Evolutionary conservation across 2,888 invertebrate genomes (phyloP), one percentile per base, ranked within the genome.

Genomic region (Ramazzottius varieornatus): DNA sequence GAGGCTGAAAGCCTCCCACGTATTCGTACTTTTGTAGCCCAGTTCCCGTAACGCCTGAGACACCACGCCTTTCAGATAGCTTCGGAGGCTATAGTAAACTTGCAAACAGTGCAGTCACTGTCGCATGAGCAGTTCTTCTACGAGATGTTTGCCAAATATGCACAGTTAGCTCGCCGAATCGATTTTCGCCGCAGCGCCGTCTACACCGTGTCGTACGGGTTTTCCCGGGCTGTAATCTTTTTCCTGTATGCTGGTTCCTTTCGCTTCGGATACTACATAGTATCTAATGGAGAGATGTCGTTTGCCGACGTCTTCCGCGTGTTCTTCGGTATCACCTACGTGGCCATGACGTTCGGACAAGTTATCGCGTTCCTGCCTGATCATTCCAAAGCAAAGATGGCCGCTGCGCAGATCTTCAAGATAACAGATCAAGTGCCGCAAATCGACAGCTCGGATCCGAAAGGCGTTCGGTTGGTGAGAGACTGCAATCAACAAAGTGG

Each of bases 241-340:
- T 75, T 80, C 69, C 78, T 79, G 71, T 81, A 80, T 70, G 79
- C 79, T 2, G 76, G 75, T 24, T 76, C 79, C 2, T 81, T 81
- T 70, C 72, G 75, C 46, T 76, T 78, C 67, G 81, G 81, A 8
- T 76, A 78, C 1, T 74, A 77, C 66, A 73, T 81, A 32, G 77
- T 81, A 32, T 71, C 75, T 65, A 69, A 73, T 20, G 75, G 72
- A 24, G 73, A 75, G n/a, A 75, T 78, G 73, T 68, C 70, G 0
- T 74, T 78, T 1, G 70, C 75, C 34, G 69, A 72, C 67, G 77
- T 78, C 40, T 77, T 77, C 70, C 73, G 80, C 66, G 79, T 80
- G 1, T 78, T 81, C 70, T 80, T 80, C 69, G 79, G 79, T 4
- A 74, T 81, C 65, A 76, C 79, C 1, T 78, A 80, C 70, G 78